Evolutionary conservation across 2,888 invertebrate species (phyloP), one percentile per base, ranked within the genome.

Genomic region (Suillia variegata): DNA sequence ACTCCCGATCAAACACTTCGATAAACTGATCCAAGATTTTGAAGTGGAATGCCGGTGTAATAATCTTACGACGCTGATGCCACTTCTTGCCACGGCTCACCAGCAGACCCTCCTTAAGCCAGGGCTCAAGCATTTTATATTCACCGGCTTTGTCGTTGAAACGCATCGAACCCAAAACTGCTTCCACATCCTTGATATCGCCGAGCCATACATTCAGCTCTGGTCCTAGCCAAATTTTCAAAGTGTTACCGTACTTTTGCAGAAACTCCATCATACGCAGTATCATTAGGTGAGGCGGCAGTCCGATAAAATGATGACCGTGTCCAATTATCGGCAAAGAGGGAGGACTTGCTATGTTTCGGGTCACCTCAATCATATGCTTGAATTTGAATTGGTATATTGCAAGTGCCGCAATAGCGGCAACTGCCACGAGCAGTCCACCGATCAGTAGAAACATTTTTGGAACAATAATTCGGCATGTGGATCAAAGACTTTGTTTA

Each of bases 31-130:
- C 88, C 33, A 93, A 80, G 56, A 92, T 90, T 72, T 89, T 88
- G 76, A 92, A 92, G 79, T 93, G 93, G 78, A 92, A 93, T 0
- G 92, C 87, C 1, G 92, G 91, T 0, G 92, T 92, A 55, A 92
- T 80, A 62, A 90, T 85, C 79, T 89, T 91, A 24, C 92, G 83
- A 12, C 89, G 85, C 1, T 82, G 80, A 67, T 85, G 73, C 81
- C 81, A 80, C 49, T 80, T 80, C 31, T 65, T 68, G 6, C 80
- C 79, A 2, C 75, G 67, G 21, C 86, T 84, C 1, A 86, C 84
- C 0, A 88, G 81, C 0, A 88, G 82, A 1, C 88, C 87, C 56
- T 85, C 82, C 12, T 85, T 83, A 1, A 86, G 77, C 86, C 86
- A 86, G 0, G 83, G 80, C 24, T 76, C 74, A 10, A 86, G 54